These are phyloP conservation scores for Platichthys flesus DNA, from an alignment of 2,113 vertebrate species.

Conservation along the genomic window DNA sequence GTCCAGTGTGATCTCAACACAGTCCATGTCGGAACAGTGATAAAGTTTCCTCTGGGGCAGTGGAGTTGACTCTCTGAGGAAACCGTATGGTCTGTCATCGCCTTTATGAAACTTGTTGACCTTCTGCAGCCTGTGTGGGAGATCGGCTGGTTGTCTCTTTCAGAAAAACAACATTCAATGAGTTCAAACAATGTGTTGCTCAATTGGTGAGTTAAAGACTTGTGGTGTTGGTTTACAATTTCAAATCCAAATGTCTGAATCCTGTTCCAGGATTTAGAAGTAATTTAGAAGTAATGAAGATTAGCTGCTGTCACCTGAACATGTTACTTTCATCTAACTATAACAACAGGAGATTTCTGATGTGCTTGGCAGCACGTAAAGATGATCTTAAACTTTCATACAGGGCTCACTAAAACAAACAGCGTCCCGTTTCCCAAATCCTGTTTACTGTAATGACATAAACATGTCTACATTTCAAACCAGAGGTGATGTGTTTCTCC, in stretches of 20 bases:
- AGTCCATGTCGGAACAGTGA: not conserved
- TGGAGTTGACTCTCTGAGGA: not conserved
- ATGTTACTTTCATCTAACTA: not conserved
- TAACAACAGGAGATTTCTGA: not conserved
- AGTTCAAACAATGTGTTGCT: not conserved
- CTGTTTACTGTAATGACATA: not conserved
- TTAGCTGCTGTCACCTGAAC: not conserved
- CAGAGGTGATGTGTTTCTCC: conserved; percentile 7
- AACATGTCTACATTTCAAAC: not conserved
- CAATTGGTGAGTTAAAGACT: not conserved
- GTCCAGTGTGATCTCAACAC: not conserved
- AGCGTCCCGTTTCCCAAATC: not conserved
- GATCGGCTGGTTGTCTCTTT: not conserved
- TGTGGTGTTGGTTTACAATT: not conserved
- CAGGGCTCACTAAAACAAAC: too few species aligned
- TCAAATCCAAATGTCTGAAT: not conserved
- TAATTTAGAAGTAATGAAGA: too few species aligned
- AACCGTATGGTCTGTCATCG: not conserved
- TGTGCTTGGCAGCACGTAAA: too few species aligned
- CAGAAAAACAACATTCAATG: too few species aligned
- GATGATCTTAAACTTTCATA: too few species aligned
- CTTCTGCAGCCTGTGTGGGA: not conserved
- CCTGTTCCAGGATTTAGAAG: not conserved
- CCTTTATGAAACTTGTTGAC: not conserved
- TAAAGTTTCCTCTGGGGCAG: not conserved